Base-by-base conservation (phyloP, 2,888 invertebrate genomes). In the Drosophila mercatorum region DNA sequence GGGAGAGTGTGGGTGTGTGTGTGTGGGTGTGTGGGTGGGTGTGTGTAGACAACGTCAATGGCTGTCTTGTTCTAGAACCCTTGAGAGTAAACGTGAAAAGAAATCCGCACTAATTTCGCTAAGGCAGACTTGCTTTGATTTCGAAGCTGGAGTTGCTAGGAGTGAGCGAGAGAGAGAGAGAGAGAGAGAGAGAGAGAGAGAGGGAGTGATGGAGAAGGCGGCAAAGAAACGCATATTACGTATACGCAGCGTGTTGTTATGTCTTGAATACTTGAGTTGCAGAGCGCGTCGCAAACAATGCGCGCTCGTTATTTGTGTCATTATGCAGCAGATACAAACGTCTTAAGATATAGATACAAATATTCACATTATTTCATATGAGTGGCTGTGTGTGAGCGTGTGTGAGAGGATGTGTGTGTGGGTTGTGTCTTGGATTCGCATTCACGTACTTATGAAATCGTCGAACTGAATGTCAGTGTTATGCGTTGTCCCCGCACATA, bases 271-370 rank as follows among this genome's bases (percentile, higher is more conserved):
- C 90, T 86, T 81, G 71, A 59, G 64, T 26, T 55, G 28, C 64
- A 64, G 63, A 69, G 57, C 57, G 63, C 60, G 68, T 28, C 43
- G 71, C 90, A 87, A 79, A 90, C 86, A 87, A 87, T 87, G 80
- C 53, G 81, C 76, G 88, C 86, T 87, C 86, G 86, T 87, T 87
- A 87, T 87, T 87, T 90, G 86, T 90, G 89, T 90, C 90, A 90
- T 87, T 87, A 90, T 90, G 73, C 77, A 68, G 88, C 77, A 81
- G 71, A 77, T 74, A 82, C 75, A 72, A 72, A 68, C 34, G 34
- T 46, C 58, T 43, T 44, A 49, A 59, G 59, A 52, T 43, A 76
- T 55, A 69, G 46, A 56, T 61, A 59, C 47, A 56, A 47, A 57
- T 58, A 71, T 62, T 17, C 43, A 34, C 70, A 75, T 71, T 77